Conservation (phyloP, 2,113 vertebrate genomes). For the Ageneiosus marmoratus region DNA sequence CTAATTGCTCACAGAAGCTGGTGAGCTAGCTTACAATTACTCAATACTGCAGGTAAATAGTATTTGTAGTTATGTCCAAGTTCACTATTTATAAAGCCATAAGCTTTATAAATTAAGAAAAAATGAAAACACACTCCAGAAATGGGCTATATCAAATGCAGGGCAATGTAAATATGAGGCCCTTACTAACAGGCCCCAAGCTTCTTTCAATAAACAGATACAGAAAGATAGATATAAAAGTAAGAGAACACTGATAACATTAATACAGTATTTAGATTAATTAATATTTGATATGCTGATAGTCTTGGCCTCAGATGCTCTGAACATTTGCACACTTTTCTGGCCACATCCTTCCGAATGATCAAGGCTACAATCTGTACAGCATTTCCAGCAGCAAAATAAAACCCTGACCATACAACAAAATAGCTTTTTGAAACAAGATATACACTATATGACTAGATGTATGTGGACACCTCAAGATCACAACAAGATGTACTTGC, state of each 20-base stretch:
- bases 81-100: too few species aligned
- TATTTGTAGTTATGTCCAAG: not conserved
- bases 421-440: not conserved
- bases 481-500: not conserved
- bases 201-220: not conserved
- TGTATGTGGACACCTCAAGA: not conserved
- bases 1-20: not conserved
- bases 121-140: not conserved
- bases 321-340: not conserved
- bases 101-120: too few species aligned
- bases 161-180: not conserved
- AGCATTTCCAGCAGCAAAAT: not conserved
- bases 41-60: not conserved
- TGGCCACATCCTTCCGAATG: not conserved
- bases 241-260: not conserved
- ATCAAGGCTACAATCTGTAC: not conserved
- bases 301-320: not conserved
- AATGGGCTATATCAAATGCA: not conserved
- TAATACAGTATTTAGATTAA: not conserved
- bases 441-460: not conserved
- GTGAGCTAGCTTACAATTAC: conserved; percentile 6
- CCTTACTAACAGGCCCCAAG: not conserved
- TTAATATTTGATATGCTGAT: not conserved
- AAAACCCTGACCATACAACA: not conserved
- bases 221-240: not conserved